Conservation (phyloP, 1,140 invertebrate species). For the Drosophila repletoides region DNA sequence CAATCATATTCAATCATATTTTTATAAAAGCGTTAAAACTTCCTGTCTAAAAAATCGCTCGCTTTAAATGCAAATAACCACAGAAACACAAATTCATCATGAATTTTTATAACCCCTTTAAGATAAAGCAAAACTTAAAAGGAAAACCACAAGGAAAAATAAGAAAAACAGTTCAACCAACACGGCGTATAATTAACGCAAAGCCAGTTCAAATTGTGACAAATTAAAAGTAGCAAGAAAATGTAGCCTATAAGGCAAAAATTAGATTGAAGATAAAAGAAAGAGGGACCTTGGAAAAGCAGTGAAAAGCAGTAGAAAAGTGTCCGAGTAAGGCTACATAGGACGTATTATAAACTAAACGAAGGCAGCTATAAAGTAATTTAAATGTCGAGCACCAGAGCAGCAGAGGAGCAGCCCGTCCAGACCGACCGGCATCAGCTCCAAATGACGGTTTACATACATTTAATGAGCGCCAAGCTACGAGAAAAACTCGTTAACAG, state of each 20-base stretch:
- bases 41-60: too few species aligned
- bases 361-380: slow-evolving; percentile 72
- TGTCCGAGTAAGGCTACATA: slow-evolving; percentile 29
- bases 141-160: background rate
- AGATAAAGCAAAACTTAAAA: too few species aligned
- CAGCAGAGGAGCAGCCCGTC: slow-evolving; percentile 1
- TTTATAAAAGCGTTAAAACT: too few species aligned
- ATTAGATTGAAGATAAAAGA: slow-evolving; percentile 5
- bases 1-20: too few species aligned
- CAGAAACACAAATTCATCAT: too few species aligned
- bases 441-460: slow-evolving; percentile 42
- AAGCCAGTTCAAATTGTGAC: slow-evolving; percentile 51
- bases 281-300: background rate
- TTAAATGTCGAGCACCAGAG: slow-evolving; percentile 45
- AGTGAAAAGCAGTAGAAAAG: slow-evolving; percentile 8
- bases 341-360: slow-evolving; percentile 68
- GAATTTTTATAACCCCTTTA: background rate
- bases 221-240: slow-evolving; percentile 60
- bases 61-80: too few species aligned
- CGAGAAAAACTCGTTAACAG: slow-evolving; percentile 61
- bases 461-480: slow-evolving; percentile 42
- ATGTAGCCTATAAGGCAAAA: slow-evolving; percentile 19
- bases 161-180: slow-evolving; percentile 6
- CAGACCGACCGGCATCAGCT: background rate
- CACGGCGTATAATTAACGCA: slow-evolving; percentile 48